These are phyloP conservation scores for Irena cyanogastra DNA, from an alignment of 2,113 vertebrate genomes.

Conservation along the genomic window DNA sequence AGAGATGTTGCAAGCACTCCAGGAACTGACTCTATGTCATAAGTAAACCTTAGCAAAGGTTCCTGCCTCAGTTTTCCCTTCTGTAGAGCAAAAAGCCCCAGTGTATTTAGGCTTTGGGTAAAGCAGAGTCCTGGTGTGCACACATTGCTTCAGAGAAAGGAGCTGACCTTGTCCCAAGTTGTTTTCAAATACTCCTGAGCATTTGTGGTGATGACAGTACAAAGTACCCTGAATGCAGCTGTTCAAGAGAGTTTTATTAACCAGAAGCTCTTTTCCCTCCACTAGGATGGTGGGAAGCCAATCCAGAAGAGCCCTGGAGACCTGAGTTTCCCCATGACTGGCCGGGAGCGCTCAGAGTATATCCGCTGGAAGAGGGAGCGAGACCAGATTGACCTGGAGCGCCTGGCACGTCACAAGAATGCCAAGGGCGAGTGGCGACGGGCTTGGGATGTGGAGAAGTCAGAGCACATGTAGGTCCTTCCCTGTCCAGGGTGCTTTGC, in stretches of 20 bases:
- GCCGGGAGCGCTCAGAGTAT: slow-evolving; percentile 80
- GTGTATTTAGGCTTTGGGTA: not conserved
- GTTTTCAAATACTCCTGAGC: not conserved
- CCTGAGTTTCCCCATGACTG: slow-evolving; percentile 69
- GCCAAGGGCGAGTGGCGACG: slow-evolving; percentile 94
- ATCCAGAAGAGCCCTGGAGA: slow-evolving; percentile 58
- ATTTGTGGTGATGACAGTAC: not conserved
- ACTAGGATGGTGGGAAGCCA: slow-evolving; percentile 63
- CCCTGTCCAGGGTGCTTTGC: not conserved
- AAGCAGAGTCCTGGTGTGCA: not conserved
- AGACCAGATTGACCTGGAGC: slow-evolving; percentile 88
- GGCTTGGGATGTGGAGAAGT: slow-evolving; percentile 95
- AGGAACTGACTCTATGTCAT: not conserved
- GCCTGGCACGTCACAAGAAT: slow-evolving; percentile 90
- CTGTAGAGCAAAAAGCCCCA: not conserved
- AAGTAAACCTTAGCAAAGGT: not conserved
- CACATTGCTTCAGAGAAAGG: not conserved
- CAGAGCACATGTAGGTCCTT: slow-evolving; percentile 84
- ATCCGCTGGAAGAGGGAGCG: slow-evolving; percentile 90
- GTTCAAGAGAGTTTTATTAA: not conserved
- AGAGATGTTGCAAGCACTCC: not conserved
- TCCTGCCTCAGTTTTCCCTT: not conserved
- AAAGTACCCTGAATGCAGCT: not conserved
- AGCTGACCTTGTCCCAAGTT: not conserved
- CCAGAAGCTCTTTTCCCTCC: not conserved